Conservation (phyloP, 2,888 invertebrate species). For the Shargacucullia verbasci region DNA sequence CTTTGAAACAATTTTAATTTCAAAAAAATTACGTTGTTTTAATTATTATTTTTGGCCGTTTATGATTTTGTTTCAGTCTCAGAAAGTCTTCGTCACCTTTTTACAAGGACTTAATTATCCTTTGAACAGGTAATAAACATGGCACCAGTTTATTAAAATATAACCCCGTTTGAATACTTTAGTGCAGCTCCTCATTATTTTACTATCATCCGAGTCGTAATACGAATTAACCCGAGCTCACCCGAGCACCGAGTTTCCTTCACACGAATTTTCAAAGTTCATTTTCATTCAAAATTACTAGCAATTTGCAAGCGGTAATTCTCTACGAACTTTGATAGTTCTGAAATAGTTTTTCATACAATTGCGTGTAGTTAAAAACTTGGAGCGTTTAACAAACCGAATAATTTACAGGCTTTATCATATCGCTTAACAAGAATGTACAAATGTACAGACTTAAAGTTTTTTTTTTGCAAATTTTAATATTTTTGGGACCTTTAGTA, state of each 20-base stretch:
- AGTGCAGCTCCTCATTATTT: slow-evolving; percentile 36
- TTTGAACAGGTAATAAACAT: neutral
- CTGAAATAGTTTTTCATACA: slow-evolving; percentile 74
- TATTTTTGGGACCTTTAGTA: too few relatives aligned
- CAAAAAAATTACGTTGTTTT: too few relatives aligned
- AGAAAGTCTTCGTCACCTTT: neutral
- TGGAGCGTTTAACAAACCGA: slow-evolving; percentile 59
- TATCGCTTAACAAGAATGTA: slow-evolving; percentile 32
- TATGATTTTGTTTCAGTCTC: too few relatives aligned
- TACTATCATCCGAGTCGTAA: slow-evolving; percentile 50
- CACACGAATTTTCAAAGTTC: slow-evolving; percentile 71
- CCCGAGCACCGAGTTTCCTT: slow-evolving; percentile 62
- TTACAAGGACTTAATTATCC: neutral
- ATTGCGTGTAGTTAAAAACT: slow-evolving; percentile 70
- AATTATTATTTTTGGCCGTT: too few relatives aligned
- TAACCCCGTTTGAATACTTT: slow-evolving; percentile 19
- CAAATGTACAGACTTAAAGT: neutral
- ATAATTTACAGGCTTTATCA: slow-evolving; percentile 55
- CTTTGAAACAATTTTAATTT: too few relatives aligned
- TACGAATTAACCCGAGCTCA: slow-evolving; percentile 44
- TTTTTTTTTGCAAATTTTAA: slow-evolving; percentile 6
- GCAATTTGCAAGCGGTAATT: slow-evolving; percentile 75
- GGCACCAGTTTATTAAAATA: slow-evolving; percentile 15
- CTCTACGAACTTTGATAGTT: slow-evolving; percentile 74
- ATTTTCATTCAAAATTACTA: slow-evolving; percentile 73